Evolutionary conservation across 2,113 vertebrate genomes (phyloP), one percentile per base, ranked within the genome.

Genomic region (Tragelaphus imberbis): DNA sequence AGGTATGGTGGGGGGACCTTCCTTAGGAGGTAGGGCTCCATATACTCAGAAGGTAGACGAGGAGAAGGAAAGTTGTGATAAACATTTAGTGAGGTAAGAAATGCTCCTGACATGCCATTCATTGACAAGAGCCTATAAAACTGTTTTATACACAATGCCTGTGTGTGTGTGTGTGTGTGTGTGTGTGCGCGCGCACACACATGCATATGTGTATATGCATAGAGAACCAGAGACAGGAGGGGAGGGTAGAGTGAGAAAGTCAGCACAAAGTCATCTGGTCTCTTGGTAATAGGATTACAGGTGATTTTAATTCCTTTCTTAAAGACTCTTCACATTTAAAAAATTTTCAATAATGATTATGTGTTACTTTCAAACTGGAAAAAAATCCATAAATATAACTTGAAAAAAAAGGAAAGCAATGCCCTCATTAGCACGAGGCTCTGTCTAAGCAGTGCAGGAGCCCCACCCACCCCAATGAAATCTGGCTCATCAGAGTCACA

Each of bases 221-320:
- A 3, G 56, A 59, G 27, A 59, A n/a, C 7, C 7, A 28, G 58
- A 56, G 17, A 16, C 11, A 17, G 33, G 12, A 82, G 33, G 11
- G 44, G 80, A 84, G 51, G 30, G 51, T 2, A 14, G 33, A 30
- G 12, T 84, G 51, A 55, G 33, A 84, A 53, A 55, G 51, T 55
- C 17, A n/a, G 11, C 14, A 28, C 27, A 55, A 49, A 55, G 75
- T 27, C 51, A 77, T 68, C 61, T 53, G 55, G 33, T 63, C 77
- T 88, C 36, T 77, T 56, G 7, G 59, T 13, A 82, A 81, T 71
- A 17, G 33, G 61, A 85, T 91, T 36, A 80, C 33, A 30, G 85
- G n/a, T 33, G 49, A 90, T 81, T 95, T 97, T 88, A 53, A 88
- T 88, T 61, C 84, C 84, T 36, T 96, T 86, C 40, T 92, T 97